Base-by-base conservation (phyloP, 2,113 vertebrate genomes). In the Pseudorasbora parva region DNA sequence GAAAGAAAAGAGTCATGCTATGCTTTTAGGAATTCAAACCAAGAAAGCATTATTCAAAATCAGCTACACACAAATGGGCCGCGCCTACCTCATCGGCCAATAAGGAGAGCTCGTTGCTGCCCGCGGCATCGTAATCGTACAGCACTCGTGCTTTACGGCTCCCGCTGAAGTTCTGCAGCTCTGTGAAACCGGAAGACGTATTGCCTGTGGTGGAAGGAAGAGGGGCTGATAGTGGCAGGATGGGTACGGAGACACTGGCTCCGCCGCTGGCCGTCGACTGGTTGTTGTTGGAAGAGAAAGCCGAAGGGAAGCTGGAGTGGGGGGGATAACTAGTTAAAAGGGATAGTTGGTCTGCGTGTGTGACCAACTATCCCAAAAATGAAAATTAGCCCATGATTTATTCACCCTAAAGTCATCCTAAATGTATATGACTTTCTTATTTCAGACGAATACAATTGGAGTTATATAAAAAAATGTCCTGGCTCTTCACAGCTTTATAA, bases 51-150 rank as follows among this genome's bases (percentile, higher is more conserved):
- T 54, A 15, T 75, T 21, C 19, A 62, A 8, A 57, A 73, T 62
- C 51, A 54, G 17, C 2, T 1, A 8, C 51, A 54, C 14, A 25
- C 25, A 23, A 15, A 37, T 10, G 12, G 49, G 27, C 54, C 1
- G 51, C 1, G 51, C 75, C 93, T 93, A 99, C 98, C 97, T 99
- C 98, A 90, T 99, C 97, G 78, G 98, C 97, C 88, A 99, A 94
- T 88, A 99, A 95, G 14, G 98, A 99, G 21, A 99, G 95, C 88
- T 99, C 97, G 83, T 93, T 98, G 93, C 97, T 98, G 89, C 97
- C 96, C 45, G 96, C 97, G 15, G 98, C 98, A 71, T 99, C 98
- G 5, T 99, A 99, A 91, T 99, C 98, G 82, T 99, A 99, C 1
- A 99, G 97, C 74, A 99, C 98, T 25, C 97, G 92, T 62, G 98